phyloP scores from a whole-genome alignment of 2,888 invertebrate genomes.

The Xestia c-nigrum region DNA sequence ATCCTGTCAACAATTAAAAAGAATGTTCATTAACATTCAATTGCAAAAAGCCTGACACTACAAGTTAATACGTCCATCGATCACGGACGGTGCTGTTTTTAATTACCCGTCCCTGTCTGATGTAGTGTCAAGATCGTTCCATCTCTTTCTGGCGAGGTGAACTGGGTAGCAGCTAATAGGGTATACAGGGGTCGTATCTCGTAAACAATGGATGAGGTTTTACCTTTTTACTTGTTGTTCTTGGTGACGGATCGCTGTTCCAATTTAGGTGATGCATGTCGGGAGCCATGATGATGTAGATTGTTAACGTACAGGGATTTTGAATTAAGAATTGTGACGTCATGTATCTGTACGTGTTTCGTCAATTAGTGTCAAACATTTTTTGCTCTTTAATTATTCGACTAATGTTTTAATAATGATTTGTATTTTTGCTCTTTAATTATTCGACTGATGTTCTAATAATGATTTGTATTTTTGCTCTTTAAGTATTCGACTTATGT shows the following conservation, averaged over 20 bases:
- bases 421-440: no score
- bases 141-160: slow-evolving; percentile 61
- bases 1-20: slow-evolving; percentile 22
- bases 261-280: slow-evolving; percentile 32
- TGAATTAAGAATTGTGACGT: slow-evolving; percentile 15
- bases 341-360: not conserved
- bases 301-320: slow-evolving; percentile 13
- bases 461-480: not conserved
- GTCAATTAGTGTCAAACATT: no score
- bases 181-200: slow-evolving; percentile 42
- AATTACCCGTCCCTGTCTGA: slow-evolving; percentile 69
- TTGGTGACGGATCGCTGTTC: slow-evolving; percentile 52
- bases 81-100: slow-evolving; percentile 67
- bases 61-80: slow-evolving; percentile 61
- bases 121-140: slow-evolving; percentile 64
- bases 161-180: slow-evolving; percentile 58
- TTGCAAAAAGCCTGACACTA: slow-evolving; percentile 36
- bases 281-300: slow-evolving; percentile 14
- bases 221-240: slow-evolving; percentile 57
- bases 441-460: no score
- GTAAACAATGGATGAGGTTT: slow-evolving; percentile 59
- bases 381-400: not conserved
- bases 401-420: no score
- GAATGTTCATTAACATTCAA: slow-evolving; percentile 35
- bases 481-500: not conserved